Evolutionary conservation across 2,113 vertebrate genomes (phyloP).

Genomic region (Orycteropus afer): DNA sequence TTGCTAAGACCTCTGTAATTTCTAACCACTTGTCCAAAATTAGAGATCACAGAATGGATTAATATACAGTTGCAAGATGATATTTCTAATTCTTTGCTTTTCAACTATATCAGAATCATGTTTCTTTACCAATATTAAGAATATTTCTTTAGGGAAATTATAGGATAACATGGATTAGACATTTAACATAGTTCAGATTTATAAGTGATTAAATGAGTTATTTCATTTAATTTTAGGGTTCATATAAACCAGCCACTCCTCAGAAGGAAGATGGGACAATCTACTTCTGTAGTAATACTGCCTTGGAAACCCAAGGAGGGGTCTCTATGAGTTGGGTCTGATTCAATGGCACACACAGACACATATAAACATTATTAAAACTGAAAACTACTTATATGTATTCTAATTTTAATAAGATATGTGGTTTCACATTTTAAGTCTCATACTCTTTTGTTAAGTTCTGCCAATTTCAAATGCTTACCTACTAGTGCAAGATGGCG

Average conservation of each 20-base stretch:
- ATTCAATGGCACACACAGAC: too few species aligned
- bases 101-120: conserved; percentile 55
- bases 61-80: conserved; percentile 75
- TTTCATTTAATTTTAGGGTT: conserved; percentile 55
- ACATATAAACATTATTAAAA: too few species aligned
- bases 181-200: conserved; percentile 45
- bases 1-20: conserved; percentile 73
- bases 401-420: conserved; percentile 6
- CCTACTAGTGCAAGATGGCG: accelerated
- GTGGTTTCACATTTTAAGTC: conserved; percentile 32
- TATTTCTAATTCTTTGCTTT: conserved; percentile 52
- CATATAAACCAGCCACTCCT: too few species aligned
- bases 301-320: too few species aligned
- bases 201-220: conserved; percentile 67
- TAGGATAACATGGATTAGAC: conserved; percentile 57
- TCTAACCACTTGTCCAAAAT: conserved; percentile 64
- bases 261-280: too few species aligned
- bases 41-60: conserved; percentile 75
- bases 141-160: conserved; percentile 50
- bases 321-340: too few species aligned
- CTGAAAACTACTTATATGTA: conserved; percentile 50
- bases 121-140: conserved; percentile 58
- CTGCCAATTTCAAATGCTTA: not conserved
- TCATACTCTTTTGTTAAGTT: conserved; percentile 39
- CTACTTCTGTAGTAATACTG: too few species aligned